phyloP scores from a whole-genome alignment of 2,113 vertebrate genomes.

The Canis aureus region DNA sequence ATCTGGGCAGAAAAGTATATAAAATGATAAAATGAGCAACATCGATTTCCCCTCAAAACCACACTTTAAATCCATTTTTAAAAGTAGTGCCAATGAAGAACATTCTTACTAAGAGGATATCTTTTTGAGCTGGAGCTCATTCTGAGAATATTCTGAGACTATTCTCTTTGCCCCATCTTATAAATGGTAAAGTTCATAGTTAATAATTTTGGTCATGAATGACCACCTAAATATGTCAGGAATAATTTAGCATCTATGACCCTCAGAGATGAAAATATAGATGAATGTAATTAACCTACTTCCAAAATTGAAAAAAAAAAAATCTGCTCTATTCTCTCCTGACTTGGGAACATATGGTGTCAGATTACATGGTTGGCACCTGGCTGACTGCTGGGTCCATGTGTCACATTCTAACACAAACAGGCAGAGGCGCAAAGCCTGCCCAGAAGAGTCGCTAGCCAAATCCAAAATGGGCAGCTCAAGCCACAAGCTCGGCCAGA shows the following conservation, averaged over 20 bases:
- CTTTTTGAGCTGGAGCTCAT: slow-evolving; percentile 71
- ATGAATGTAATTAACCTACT: slow-evolving; percentile 88
- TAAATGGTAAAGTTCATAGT: slow-evolving; percentile 83
- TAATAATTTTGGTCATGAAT: slow-evolving; percentile 87
- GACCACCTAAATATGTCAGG: slow-evolving; percentile 87
- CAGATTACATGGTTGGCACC: slow-evolving; percentile 83
- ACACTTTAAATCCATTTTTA: slow-evolving; percentile 54
- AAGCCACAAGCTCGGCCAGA: slow-evolving; percentile 66
- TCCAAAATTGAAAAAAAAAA: slow-evolving; percentile 71
- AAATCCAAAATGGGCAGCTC: slow-evolving; percentile 83
- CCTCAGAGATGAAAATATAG: slow-evolving; percentile 85
- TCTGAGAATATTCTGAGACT: slow-evolving; percentile 60
- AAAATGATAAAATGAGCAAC: not conserved
- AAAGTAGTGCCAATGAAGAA: slow-evolving; percentile 24
- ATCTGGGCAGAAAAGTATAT: slow-evolving; percentile 38
- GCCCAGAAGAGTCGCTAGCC: slow-evolving; percentile 77
- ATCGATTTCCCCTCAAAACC: slow-evolving; percentile 12
- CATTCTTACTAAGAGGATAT: not conserved
- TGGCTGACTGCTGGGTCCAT: slow-evolving; percentile 82
- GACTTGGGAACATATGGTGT: slow-evolving; percentile 68
- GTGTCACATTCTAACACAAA: slow-evolving; percentile 84
- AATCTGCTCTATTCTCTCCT: slow-evolving; percentile 63
- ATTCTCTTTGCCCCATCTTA: slow-evolving; percentile 66
- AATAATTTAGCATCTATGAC: slow-evolving; percentile 86
- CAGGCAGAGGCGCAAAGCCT: slow-evolving; percentile 81